Conservation (phyloP, 2,113 vertebrate genomes). For the Podarcis muralis region DNA sequence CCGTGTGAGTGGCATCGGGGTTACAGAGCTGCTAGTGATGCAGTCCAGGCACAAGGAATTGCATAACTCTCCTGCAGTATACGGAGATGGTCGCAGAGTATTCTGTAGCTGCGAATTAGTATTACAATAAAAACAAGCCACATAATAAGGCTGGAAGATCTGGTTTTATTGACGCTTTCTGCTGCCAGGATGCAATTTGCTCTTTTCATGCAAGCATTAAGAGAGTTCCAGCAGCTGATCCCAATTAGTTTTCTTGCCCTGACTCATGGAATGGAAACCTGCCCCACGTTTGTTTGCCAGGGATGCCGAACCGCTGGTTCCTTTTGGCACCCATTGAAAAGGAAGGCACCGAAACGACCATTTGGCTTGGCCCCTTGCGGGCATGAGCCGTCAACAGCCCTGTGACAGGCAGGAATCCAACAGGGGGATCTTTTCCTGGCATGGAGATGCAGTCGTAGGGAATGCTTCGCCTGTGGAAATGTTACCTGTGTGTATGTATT, state of each 20-base stretch:
- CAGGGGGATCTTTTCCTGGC: neutral
- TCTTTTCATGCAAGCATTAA: slow-evolving; percentile 64
- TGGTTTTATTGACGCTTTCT: slow-evolving; percentile 58
- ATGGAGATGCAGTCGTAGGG: neutral
- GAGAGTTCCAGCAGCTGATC: slow-evolving; percentile 63
- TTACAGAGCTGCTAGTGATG: slow-evolving; percentile 45
- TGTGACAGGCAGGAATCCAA: too few species aligned
- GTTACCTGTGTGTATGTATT: neutral
- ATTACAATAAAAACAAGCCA: slow-evolving; percentile 48
- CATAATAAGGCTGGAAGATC: slow-evolving; percentile 34
- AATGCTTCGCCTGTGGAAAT: neutral
- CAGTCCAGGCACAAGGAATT: slow-evolving; percentile 36
- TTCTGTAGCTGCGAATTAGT: slow-evolving; percentile 62
- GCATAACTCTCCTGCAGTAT: slow-evolving; percentile 10
- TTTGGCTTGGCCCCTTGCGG: slow-evolving; percentile 8
- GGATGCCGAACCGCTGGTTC: slow-evolving; percentile 56
- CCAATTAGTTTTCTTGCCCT: slow-evolving; percentile 59
- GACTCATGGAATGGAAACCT: slow-evolving; percentile 49
- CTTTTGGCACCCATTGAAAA: slow-evolving; percentile 56
- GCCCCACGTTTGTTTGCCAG: neutral
- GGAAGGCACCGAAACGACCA: slow-evolving; percentile 15
- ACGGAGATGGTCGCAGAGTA: slow-evolving; percentile 24
- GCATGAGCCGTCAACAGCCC: neutral
- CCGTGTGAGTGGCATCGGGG: slow-evolving; percentile 9
- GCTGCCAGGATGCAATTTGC: slow-evolving; percentile 59